Conservation (phyloP, 1,140 invertebrate genomes). For the Calliphora vicina region DNA sequence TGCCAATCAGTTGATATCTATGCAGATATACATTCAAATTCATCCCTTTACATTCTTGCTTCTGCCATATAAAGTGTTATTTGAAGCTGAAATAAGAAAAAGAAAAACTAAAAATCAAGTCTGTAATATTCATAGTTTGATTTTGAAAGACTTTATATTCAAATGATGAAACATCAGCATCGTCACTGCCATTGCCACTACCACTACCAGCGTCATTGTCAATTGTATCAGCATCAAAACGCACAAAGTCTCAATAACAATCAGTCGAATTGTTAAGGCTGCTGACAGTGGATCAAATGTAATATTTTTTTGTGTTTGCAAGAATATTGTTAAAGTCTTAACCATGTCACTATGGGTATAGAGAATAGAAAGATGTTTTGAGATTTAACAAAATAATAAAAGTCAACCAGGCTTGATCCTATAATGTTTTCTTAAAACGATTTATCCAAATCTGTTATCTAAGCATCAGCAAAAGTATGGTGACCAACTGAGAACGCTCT, state of each 20-base stretch:
- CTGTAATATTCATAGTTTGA: neutral
- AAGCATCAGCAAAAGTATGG: no score
- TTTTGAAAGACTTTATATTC: neutral
- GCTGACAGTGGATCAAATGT: neutral
- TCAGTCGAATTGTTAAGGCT: neutral
- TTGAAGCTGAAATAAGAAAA: neutral
- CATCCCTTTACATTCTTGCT: neutral
- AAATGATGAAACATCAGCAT: neutral
- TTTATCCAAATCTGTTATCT: no score
- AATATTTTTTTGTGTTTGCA: neutral
- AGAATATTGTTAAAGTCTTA: no score
- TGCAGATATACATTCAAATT: neutral
- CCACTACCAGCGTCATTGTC: no score
- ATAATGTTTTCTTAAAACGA: no score
- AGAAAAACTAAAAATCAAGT: neutral
- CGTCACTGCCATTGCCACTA: no score
- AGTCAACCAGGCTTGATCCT: no score
- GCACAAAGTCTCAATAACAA: neutral
- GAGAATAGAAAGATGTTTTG: no score
- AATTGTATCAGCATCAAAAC: no score
- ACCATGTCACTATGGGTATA: no score
- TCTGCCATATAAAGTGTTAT: neutral
- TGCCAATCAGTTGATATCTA: neutral
- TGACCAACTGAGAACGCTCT: no score
- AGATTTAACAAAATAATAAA: no score